These are phyloP conservation scores for Petrolisthes cinctipes DNA, from an alignment of 2,888 invertebrate genomes.

Conservation along the genomic window DNA sequence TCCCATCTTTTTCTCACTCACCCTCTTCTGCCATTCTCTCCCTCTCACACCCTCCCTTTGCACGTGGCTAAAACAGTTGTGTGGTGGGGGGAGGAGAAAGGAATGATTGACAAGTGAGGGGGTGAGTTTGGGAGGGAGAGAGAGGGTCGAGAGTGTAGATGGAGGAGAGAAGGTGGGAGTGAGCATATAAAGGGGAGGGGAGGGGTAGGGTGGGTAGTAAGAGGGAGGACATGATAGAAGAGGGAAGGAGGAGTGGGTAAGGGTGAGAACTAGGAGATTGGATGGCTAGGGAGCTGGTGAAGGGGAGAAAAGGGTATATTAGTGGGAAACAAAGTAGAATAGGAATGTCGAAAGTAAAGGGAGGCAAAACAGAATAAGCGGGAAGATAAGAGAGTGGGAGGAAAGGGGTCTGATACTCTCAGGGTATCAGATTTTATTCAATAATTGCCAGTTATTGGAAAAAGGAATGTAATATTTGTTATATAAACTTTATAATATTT, in stretches of 20 bases:
- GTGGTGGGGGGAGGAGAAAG: background rate
- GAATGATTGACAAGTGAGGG: background rate
- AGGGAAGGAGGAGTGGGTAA: background rate
- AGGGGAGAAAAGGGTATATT: background rate
- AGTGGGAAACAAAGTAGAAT: too few species aligned
- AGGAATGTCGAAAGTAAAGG: too few species aligned
- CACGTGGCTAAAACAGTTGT: background rate
- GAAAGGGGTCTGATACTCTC: too few species aligned
- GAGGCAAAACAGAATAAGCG: too few species aligned
- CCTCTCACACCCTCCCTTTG: background rate
- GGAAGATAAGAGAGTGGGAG: too few species aligned
- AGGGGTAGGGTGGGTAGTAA: background rate
- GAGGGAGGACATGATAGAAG: background rate
- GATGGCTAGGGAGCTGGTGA: background rate
- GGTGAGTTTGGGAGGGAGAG: background rate
- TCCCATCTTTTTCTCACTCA: background rate
- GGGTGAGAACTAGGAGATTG: background rate
- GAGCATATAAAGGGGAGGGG: background rate
- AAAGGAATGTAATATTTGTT: too few species aligned
- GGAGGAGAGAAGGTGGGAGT: background rate
- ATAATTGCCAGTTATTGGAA: too few species aligned
- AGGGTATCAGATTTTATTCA: too few species aligned
- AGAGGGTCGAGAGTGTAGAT: slow-evolving; percentile 5
- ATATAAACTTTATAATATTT: too few species aligned
- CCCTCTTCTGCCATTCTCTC: background rate